Conservation (phyloP, 2,888 invertebrate species). For the Baccha elongata region DNA sequence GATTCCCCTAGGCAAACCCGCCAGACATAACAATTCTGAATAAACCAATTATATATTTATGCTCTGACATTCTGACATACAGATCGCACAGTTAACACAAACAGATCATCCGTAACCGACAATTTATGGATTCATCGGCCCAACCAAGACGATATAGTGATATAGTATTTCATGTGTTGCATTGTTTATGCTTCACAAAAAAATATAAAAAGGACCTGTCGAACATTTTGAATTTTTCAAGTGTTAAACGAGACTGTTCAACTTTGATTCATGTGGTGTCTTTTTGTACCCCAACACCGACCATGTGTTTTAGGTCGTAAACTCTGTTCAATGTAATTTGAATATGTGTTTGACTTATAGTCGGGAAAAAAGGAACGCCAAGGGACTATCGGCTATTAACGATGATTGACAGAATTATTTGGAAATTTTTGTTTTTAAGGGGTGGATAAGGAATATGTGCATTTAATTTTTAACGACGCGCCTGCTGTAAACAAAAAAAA, state of each 20-base stretch:
- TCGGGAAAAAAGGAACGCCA: not conserved
- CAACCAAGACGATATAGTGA: conserved; percentile 21
- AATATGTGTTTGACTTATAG: conserved; percentile 30
- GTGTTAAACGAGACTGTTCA: conserved; percentile 59
- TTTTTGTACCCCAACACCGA: conserved; percentile 15
- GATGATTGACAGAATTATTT: conserved; percentile 44
- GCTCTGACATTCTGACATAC: conserved; percentile 56
- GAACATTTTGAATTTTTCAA: conserved; percentile 53
- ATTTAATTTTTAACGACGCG: conserved; percentile 1
- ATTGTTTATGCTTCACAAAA: conserved; percentile 60
- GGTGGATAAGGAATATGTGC: not conserved
- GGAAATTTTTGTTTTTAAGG: conserved; percentile 4
- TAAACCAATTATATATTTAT: conserved; percentile 47
- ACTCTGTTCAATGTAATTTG: conserved; percentile 44
- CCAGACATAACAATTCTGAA: conserved; percentile 15
- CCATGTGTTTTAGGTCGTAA: conserved; percentile 61
- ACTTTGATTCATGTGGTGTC: conserved; percentile 54
- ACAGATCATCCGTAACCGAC: conserved; percentile 69
- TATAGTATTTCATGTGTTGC: conserved; percentile 51
- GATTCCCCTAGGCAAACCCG: conserved; percentile 42
- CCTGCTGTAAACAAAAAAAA: no score
- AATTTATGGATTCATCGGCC: conserved; percentile 58
- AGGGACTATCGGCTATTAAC: conserved; percentile 19
- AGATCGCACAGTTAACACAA: conserved; percentile 68
- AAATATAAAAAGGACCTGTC: conserved; percentile 68